These are phyloP conservation scores for Coilia nasus DNA, from an alignment of 2,797 vertebrate genomes.

Conservation along the genomic window DNA sequence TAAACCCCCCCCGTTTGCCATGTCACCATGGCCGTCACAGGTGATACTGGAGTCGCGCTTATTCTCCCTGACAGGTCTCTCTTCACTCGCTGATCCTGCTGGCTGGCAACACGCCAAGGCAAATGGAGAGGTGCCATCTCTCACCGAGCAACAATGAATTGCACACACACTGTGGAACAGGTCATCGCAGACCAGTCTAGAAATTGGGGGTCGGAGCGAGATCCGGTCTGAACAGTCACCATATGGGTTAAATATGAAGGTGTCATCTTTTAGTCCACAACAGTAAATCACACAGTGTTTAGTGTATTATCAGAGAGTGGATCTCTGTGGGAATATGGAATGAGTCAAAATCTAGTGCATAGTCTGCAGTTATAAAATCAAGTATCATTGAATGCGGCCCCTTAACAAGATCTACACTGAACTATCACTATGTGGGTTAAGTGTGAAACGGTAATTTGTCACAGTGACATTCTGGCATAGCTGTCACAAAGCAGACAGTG, in stretches of 20 bases:
- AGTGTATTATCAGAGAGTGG: background rate
- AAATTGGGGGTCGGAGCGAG: background rate
- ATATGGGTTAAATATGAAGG: background rate
- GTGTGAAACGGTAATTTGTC: no score
- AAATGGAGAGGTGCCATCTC: background rate
- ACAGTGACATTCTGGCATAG: no score
- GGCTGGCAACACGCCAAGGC: background rate
- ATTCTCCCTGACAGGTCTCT: background rate
- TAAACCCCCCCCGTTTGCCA: background rate
- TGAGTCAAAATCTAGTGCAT: background rate
- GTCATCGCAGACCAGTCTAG: background rate
- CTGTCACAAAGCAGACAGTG: no score
- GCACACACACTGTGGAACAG: background rate
- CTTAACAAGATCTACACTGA: no score
- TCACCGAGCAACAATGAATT: background rate
- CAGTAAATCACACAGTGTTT: background rate
- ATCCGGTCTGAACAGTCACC: background rate
- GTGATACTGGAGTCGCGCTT: background rate
- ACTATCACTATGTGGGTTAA: no score
- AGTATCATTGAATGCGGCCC: no score
- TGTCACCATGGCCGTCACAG: background rate
- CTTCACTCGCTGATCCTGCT: background rate
- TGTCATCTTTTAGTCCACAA: background rate
- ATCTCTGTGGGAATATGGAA: background rate
- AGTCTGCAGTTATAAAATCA: no score